A percentile compares a stretch with the other conserved stretches of the same genome.
Evolutionary conservation across 2,888 invertebrate species (phyloP).

Genomic region (Thumatha senex): DNA sequence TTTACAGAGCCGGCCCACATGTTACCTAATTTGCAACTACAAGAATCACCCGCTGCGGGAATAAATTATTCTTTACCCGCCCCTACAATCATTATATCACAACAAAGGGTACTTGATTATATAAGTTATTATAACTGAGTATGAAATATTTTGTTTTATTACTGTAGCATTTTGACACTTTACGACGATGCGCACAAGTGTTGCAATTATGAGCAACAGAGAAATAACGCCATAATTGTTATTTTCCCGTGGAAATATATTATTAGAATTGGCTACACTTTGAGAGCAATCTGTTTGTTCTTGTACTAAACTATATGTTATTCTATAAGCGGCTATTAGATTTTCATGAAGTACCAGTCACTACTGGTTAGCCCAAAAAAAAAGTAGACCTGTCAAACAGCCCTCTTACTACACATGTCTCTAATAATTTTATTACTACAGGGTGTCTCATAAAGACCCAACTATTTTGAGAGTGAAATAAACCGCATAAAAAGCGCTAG

Average conservation of each 20-base stretch:
- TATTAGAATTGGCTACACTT: no score
- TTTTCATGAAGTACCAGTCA: no score
- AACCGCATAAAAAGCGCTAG: no score
- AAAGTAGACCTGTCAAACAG: no score
- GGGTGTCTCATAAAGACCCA: no score
- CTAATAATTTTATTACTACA: no score
- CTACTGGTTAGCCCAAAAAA: no score
- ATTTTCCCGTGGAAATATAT: neutral
- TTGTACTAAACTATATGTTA: no score
- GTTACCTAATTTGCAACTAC: slow-evolving; percentile 74
- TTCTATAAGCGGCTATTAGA: no score
- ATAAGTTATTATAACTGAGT: slow-evolving; percentile 53
- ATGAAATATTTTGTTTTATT: slow-evolving; percentile 50
- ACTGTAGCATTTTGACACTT: slow-evolving; percentile 47
- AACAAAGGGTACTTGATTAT: slow-evolving; percentile 77
- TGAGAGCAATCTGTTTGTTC: no score
- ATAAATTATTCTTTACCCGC: slow-evolving; percentile 69
- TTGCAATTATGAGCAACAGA: slow-evolving; percentile 10
- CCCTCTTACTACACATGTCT: no score
- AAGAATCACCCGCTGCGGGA: slow-evolving; percentile 73
- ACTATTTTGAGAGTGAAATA: no score
- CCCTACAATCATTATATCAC: slow-evolving; percentile 66
- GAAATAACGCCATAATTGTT: neutral
- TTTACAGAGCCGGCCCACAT: slow-evolving; percentile 55
- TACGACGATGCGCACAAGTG: slow-evolving; percentile 62